Evolutionary conservation across 2,113 vertebrate species (phyloP).

Genomic region (Lepisosteus oculatus): DNA sequence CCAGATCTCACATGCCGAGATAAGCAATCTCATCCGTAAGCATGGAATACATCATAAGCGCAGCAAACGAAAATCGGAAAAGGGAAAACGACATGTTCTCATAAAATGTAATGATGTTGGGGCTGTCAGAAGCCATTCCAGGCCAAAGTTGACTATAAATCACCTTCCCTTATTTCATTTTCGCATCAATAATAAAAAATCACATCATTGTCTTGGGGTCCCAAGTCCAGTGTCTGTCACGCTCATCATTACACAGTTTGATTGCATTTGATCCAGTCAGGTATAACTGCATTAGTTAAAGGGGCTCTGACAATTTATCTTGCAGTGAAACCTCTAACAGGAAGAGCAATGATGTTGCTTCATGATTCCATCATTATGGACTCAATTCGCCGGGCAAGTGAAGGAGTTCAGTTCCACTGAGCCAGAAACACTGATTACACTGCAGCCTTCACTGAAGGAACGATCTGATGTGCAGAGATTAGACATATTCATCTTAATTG

Average conservation of each 20-base stretch:
- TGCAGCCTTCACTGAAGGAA: constrained; percentile 41
- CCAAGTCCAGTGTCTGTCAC: constrained; percentile 30
- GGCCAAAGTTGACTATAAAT: constrained; percentile 31
- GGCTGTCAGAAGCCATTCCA: neutral
- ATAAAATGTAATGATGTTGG: neutral
- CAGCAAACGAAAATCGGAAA: neutral
- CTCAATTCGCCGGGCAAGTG: constrained; percentile 58
- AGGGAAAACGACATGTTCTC: constrained; percentile 1
- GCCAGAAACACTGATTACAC: constrained; percentile 52
- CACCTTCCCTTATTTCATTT: constrained; percentile 48
- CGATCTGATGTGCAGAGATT: constrained; percentile 52
- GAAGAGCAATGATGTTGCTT: constrained; percentile 56
- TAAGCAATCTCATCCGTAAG: neutral
- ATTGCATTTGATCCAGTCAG: constrained; percentile 67
- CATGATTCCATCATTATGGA: constrained; percentile 59
- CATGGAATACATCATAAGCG: neutral
- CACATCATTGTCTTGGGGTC: constrained; percentile 23
- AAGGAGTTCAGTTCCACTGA: constrained; percentile 66
- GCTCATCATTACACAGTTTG: constrained; percentile 59
- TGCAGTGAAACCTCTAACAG: constrained; percentile 51
- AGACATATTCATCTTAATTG: constrained; percentile 59
- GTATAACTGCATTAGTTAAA: constrained; percentile 71
- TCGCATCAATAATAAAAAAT: constrained; percentile 28
- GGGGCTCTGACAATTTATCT: constrained; percentile 66
- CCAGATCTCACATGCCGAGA: neutral